Evolutionary conservation across 2,797 vertebrate species (phyloP), one percentile per base, ranked within the genome.

Genomic region (Okamejei kenojei): DNA sequence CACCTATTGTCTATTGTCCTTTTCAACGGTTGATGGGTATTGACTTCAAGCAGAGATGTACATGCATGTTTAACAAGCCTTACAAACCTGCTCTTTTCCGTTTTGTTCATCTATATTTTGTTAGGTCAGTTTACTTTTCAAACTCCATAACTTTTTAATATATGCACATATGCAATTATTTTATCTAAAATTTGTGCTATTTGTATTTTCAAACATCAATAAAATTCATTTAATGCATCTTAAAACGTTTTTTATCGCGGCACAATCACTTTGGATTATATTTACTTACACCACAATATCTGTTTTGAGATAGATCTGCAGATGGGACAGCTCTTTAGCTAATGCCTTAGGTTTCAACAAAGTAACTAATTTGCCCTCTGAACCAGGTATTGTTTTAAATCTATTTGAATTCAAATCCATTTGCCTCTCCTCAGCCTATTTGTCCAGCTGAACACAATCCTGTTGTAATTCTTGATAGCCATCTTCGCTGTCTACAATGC

Each of bases 201-300:
- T 54, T 91, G 26, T 54, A 26, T 45, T 54, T 29, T 7, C 73
- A 54, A 92, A 17, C 71, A 35, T 54, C 5, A 88, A 92, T 92
- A 92, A 92, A 92, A 26, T 74, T 29, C 38, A 92, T 74, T 92
- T 74, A 54, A 54, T 54, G n/a, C 38, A 86, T 54, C 73, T 76
- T 58, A n/a, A 76, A 54, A 45, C 35, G 29, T 84, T 74, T 74
- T 74, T 74, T 32, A 21, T 91, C 13, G 13, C 4, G 26, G 26
- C 45, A 58, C 71, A 58, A 91, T 91, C 26, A 29, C 9, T 29
- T 73, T 23, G 17, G 45, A 54, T 54, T 82, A 45, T 54, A 45
- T 21, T 21, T 26, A 7, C 80, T 26, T 82, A 2, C 77, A 81
- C 1, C 15, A 35, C 45, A 45, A 8, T 58, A 19, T 2, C 21